Base-by-base conservation (phyloP, 2,113 vertebrate species). In the Gila orcuttii region DNA sequence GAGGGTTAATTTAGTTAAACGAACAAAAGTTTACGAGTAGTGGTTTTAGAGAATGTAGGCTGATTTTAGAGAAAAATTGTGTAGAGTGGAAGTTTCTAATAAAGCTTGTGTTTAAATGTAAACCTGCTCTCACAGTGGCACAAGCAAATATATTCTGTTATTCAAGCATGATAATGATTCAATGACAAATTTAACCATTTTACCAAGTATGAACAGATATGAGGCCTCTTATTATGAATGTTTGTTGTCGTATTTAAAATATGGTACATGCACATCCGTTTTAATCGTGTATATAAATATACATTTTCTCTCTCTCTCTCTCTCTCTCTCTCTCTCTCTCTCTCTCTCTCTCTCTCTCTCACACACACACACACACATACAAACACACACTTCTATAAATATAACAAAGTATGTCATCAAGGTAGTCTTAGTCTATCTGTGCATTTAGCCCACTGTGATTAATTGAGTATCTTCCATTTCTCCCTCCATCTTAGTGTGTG, bases 401-500 rank as follows among this genome's bases (percentile, higher is more conserved):
- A 59, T 3, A 13, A 13, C 11, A 12, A 50, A 55, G 52, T 12
- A 25, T 39, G 68, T 71, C 33, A 39, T 39, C 68, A 19, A 76
- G 73, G 73, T 50, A 50, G 12, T 50, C 17, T 12, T 50, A 50
- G 12, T 50, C 17, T 12, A 31, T 57, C 50, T 13, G 9, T 36
- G 15, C 60, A 15, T 68, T 25, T 28, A 82, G 42, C 62, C 2
- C 33, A 10, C 12, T 82, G 45, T 82, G 25, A 82, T 47, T 12
- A 47, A 68, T 39, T 25, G 47, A 52, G 28, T 23, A 36, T 69
- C 47, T 82, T 28, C 64, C 47, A 75, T 79, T 77, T 57, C 36
- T 52, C 21, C 31, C 71, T 52, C 68, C 28, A 66, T 79, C 52
- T 73, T 19, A 66, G n/a, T 62, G 15, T 78, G 75, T 47, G 19